Percentiles rank a stretch among this genome's conserved stretches.
phyloP scores from a whole-genome alignment of 2,797 vertebrate species.

The Phrynocephalus guinanensis region DNA sequence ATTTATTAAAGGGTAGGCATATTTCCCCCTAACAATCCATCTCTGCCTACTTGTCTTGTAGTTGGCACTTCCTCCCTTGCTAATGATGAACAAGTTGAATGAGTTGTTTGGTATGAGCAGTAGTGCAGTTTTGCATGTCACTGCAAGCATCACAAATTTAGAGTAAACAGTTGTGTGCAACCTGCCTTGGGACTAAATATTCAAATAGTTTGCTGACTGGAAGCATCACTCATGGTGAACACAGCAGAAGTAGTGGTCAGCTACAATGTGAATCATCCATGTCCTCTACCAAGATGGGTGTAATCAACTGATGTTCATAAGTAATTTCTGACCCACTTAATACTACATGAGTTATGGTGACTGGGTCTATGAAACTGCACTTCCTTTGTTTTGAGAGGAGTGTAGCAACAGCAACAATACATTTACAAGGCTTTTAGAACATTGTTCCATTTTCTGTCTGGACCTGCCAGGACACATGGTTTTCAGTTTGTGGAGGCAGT shows the following conservation, averaged over 20 bases:
- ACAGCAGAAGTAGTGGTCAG: slow-evolving; percentile 30
- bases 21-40: not conserved
- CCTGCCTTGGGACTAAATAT: not conserved
- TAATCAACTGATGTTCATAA: not conserved
- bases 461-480: not conserved
- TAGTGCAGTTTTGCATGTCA: not conserved
- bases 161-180: not conserved
- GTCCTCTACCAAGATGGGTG: not conserved
- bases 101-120: slow-evolving; percentile 5
- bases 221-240: slow-evolving; percentile 1
- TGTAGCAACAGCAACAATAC: not conserved
- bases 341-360: not conserved
- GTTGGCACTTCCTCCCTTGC: not conserved
- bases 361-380: slow-evolving; percentile 1
- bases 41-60: not conserved
- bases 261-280: slow-evolving; percentile 3
- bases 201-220: slow-evolving; percentile 10
- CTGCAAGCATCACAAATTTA: slow-evolving; percentile 17
- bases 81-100: not conserved
- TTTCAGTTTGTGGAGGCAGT: not conserved
- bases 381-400: slow-evolving; percentile 13
- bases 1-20: not conserved
- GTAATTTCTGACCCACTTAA: slow-evolving; percentile 18
- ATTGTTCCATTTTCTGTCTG: slow-evolving; percentile 1
- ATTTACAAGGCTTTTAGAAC: slow-evolving; percentile 4